Evolutionary conservation across 2,888 invertebrate genomes (phyloP), one percentile per base, ranked within the genome.

Genomic region (Troilus luridus): DNA sequence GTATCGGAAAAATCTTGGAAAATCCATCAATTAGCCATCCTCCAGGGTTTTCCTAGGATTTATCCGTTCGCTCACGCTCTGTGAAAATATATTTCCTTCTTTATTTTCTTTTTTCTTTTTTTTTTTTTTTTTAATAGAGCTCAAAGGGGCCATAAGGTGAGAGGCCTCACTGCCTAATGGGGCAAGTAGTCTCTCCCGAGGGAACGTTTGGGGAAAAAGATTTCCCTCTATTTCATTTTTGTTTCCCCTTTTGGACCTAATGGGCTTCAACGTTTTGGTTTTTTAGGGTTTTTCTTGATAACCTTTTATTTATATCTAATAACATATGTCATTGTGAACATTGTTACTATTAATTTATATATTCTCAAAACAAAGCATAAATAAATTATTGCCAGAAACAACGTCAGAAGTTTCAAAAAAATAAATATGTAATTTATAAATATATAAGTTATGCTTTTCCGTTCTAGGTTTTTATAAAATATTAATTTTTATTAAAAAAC

Each of bases 101-200:
- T 58, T 58, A 85, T 85, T n/a, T n/a, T 21, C 54, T 24, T 17
- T 81, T n/a, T n/a, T n/a, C n/a, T n/a, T n/a, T 81, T 77, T 77
- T 81, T 81, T 81, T 85, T 85, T 85, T 85, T 85, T 85, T 85
- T 56, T 85, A 85, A 85, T 58, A 56, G 85, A 85, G 85, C 85
- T 56, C 85, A 85, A 85, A 85, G 85, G 85, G 85, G 85, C 85
- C 85, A 85, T 85, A 85, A 85, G 85, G 85, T 85, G 56, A 56
- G 54, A n/a, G 54, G 56, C 56, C n/a, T 58, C n/a, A 21, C n/a
- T 7, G 14, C 85, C 85, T 58, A 85, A 85, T 85, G 56, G 85
- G 85, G 56, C 56, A 85, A 85, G n/a, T 85, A 85, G 85, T 56
- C 6, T 56, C 56, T 85, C 56, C 56, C 85, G 5, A 0, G 85